These are phyloP conservation scores for Polypterus senegalus DNA, from an alignment of 2,113 vertebrate species.

Conservation along the genomic window DNA sequence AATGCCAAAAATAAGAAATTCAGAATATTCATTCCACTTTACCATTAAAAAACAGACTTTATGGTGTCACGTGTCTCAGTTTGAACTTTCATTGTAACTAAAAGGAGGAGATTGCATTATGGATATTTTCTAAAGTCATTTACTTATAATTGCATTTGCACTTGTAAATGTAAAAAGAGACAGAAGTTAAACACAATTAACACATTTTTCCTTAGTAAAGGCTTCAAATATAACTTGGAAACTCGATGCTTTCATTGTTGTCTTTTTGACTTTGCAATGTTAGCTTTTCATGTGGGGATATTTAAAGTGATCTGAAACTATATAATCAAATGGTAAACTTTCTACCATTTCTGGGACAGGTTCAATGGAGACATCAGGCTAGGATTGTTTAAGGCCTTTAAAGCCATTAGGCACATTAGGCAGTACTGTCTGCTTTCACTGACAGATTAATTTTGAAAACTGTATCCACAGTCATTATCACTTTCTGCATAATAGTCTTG, in stretches of 20 bases:
- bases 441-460: conserved; percentile 19
- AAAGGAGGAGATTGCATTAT: too few species aligned
- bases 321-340: neutral
- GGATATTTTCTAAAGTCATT: too few species aligned
- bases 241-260: neutral
- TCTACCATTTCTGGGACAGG: neutral
- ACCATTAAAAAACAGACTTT: too few species aligned
- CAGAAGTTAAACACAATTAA: too few species aligned
- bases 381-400: conserved; percentile 7
- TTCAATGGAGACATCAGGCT: neutral
- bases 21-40: too few species aligned
- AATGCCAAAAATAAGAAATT: too few species aligned
- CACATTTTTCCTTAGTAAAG: too few species aligned
- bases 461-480: conserved; percentile 2
- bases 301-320: neutral
- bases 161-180: too few species aligned
- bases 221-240: neutral
- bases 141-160: too few species aligned
- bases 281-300: neutral
- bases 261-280: neutral
- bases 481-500: neutral
- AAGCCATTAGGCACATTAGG: conserved; percentile 10
- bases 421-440: conserved; percentile 10
- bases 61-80: too few species aligned
- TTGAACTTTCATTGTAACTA: too few species aligned